phyloP scores from a whole-genome alignment of 2,797 vertebrate species.

The Phataginus tetradactyla region DNA sequence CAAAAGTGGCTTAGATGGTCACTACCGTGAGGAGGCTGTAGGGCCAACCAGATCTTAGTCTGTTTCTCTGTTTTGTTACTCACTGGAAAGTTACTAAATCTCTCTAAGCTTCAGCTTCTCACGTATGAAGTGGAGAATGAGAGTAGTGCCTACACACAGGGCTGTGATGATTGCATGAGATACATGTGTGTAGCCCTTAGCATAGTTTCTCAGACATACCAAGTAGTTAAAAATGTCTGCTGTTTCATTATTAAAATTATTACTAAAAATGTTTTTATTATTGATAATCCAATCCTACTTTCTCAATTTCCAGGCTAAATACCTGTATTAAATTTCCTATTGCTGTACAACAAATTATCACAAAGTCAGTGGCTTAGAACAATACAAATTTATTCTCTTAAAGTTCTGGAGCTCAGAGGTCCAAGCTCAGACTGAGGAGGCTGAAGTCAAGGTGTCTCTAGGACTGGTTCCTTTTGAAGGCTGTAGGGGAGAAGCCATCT shows the following conservation, averaged over 20 bases:
- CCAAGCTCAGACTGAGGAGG: neutral
- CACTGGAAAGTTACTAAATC: neutral
- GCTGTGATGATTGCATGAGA: neutral
- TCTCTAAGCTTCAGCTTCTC: neutral
- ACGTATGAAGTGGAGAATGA: neutral
- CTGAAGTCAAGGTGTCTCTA: neutral
- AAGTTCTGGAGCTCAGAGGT: neutral
- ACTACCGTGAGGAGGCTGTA: neutral
- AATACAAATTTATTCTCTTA: neutral
- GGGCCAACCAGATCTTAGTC: neutral
- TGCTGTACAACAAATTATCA: neutral
- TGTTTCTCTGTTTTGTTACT: neutral
- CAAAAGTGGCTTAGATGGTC: neutral
- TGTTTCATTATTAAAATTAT: neutral
- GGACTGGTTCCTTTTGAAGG: neutral
- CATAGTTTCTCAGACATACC: neutral
- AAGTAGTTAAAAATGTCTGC: neutral
- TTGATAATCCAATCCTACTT: neutral
- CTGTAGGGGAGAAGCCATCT: neutral
- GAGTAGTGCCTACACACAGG: neutral
- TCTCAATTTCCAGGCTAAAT: neutral
- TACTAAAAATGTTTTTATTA: neutral
- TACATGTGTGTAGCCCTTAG: neutral
- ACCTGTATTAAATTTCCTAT: neutral
- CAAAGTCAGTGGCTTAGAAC: neutral